Conservation (phyloP, 1,140 invertebrate species). For the Drosophila paulistorum region DNA sequence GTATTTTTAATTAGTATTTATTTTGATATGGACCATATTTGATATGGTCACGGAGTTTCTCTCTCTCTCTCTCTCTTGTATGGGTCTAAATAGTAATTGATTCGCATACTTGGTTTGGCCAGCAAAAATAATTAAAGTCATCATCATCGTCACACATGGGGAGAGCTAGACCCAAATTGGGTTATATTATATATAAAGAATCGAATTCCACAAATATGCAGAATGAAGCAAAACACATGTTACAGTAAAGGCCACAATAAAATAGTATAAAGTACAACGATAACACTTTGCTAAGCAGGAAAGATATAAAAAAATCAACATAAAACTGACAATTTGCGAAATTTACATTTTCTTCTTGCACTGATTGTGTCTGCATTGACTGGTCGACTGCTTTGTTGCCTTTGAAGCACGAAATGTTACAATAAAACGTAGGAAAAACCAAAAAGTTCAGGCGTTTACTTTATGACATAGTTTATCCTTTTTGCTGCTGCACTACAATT, state of each 20-base stretch:
- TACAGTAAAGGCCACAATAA: background rate
- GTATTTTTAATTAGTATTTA: too few species aligned
- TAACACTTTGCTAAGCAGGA: background rate
- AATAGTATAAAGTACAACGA: background rate
- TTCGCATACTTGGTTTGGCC: background rate
- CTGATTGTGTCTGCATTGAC: too few species aligned
- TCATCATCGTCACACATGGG: background rate
- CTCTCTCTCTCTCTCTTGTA: too few species aligned
- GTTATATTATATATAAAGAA: background rate
- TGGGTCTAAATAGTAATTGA: too few species aligned
- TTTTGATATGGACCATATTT: too few species aligned
- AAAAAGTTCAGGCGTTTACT: background rate
- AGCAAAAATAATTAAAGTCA: background rate
- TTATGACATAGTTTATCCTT: background rate
- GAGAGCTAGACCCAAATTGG: background rate
- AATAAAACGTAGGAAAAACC: background rate
- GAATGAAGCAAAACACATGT: background rate
- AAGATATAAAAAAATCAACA: background rate
- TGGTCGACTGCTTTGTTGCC: too few species aligned
- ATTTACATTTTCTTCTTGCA: background rate
- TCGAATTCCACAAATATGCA: background rate
- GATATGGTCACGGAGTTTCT: too few species aligned
- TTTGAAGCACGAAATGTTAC: slow-evolving; percentile 2
- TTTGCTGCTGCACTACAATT: background rate
- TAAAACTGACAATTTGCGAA: background rate